A percentile compares a stretch with the other conserved stretches of the same genome.
Evolutionary conservation across 2,113 vertebrate genomes (phyloP).

Genomic region (Cottus gobio): DNA sequence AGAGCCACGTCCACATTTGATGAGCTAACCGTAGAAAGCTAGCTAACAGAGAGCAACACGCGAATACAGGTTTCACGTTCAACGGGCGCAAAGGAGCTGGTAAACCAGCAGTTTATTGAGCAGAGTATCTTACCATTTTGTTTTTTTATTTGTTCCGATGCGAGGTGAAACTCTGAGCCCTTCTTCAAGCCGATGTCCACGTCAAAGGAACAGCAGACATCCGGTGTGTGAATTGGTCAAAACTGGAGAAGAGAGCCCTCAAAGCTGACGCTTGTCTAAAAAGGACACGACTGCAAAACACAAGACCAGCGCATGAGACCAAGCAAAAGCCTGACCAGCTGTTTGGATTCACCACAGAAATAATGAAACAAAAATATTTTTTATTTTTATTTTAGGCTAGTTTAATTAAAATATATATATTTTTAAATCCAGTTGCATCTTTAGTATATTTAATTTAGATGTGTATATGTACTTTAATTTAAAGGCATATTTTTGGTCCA

Average conservation of each 20-base stretch:
- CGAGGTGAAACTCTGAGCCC: conserved; percentile 1
- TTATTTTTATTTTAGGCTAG: fast-evolving
- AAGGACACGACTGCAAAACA: conserved; percentile 84
- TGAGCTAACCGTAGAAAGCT: conserved; percentile 52
- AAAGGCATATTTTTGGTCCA: conserved; percentile 39
- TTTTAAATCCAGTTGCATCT: fast-evolving
- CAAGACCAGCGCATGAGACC: conserved; percentile 67
- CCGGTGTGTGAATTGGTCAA: conserved; percentile 29
- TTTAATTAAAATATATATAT: not conserved
- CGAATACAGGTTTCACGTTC: not conserved
- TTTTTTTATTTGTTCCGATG: conserved; percentile 14
- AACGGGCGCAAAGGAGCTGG: conserved; percentile 8
- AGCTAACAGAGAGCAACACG: conserved; percentile 35
- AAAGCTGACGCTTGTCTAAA: conserved; percentile 77
- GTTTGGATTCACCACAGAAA: not conserved
- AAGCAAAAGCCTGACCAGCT: conserved; percentile 60
- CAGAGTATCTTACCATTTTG: conserved; percentile 77
- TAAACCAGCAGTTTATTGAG: not conserved
- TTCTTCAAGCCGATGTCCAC: conserved; percentile 62
- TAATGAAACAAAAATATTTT: fast-evolving
- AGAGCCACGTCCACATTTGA: conserved; percentile 77
- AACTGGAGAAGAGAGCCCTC: conserved; percentile 59
- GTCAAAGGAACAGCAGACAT: conserved; percentile 41
- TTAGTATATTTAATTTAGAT: fast-evolving
- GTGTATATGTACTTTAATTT: not conserved